phyloP scores from a whole-genome alignment of 2,113 vertebrate species.

The Triplophysa rosa region DNA sequence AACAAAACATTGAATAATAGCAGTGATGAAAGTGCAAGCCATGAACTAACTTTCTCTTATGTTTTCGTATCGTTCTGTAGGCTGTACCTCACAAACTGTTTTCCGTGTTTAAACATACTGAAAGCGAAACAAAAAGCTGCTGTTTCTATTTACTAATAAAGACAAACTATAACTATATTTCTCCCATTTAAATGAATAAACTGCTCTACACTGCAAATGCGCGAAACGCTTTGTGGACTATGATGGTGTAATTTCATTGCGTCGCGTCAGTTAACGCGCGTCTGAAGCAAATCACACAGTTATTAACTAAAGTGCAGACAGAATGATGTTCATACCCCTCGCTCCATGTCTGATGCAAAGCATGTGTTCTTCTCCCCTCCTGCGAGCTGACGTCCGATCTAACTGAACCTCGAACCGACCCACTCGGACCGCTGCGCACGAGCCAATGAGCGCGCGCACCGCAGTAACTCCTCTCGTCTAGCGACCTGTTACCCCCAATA shows the following conservation, averaged over 20 bases:
- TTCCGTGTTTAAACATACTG: neutral
- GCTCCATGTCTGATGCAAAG: constrained; percentile 38
- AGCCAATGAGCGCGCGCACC: constrained; percentile 62
- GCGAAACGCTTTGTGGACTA: neutral
- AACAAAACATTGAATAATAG: no score
- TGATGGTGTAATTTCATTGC: no score
- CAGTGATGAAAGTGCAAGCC: no score
- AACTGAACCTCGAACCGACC: neutral
- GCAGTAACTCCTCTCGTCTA: constrained; percentile 65
- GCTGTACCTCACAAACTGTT: neutral
- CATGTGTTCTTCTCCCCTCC: constrained; percentile 12
- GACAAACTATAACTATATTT: no score
- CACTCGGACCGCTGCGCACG: neutral
- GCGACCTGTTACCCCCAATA: constrained; percentile 5
- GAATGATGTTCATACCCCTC: constrained; percentile 33
- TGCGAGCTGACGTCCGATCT: neutral
- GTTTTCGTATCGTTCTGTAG: neutral
- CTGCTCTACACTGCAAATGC: neutral
- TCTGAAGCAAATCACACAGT: neutral
- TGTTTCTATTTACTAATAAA: no score
- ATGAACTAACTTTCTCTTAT: no score
- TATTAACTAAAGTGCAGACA: neutral
- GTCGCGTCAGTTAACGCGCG: neutral
- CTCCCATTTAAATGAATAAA: no score
- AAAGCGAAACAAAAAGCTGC: constrained; percentile 24